Conservation (phyloP, 1,140 invertebrate genomes). For the Cecropterus lyciades region DNA sequence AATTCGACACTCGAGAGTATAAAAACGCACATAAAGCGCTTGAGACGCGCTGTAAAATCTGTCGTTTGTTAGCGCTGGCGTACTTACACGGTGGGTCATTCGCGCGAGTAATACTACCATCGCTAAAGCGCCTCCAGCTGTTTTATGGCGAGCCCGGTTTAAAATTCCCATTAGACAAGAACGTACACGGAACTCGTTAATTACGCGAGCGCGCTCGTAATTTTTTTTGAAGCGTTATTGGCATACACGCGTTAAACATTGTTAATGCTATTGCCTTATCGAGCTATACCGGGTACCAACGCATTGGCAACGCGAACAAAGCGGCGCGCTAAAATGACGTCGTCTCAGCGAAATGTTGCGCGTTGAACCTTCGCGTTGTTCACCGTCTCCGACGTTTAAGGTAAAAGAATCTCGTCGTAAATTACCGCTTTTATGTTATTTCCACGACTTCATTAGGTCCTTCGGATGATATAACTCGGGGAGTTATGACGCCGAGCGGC, state of each 20-base stretch:
- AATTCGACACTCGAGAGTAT: slow-evolving; percentile 45
- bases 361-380: slow-evolving; percentile 62
- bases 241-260: slow-evolving; percentile 16
- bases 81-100: slow-evolving; percentile 31
- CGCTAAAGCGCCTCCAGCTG: slow-evolving; percentile 8
- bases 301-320: slow-evolving; percentile 38
- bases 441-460: slow-evolving; percentile 60
- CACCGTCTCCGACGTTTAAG: slow-evolving; percentile 48
- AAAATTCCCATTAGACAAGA: slow-evolving; percentile 30
- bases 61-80: slow-evolving; percentile 30
- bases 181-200: slow-evolving; percentile 29
- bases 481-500: slow-evolving; percentile 42
- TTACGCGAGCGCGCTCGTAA: slow-evolving; percentile 7
- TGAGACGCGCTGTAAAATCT: slow-evolving; percentile 52
- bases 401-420: slow-evolving; percentile 61
- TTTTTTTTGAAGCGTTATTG: slow-evolving; percentile 22
- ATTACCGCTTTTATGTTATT: slow-evolving; percentile 60
- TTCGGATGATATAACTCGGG: slow-evolving; percentile 47
- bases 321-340: slow-evolving; percentile 46
- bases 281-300: slow-evolving; percentile 18
- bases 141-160: slow-evolving; percentile 26
- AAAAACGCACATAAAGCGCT: slow-evolving; percentile 55
- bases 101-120: slow-evolving; percentile 16
- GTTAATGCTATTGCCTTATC: slow-evolving; percentile 30
- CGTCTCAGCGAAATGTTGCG: neutral